Evolutionary conservation across 92 coral and sea anemone genomes (phyloP).

Genomic region (Hydrozoanthus gracilis): DNA sequence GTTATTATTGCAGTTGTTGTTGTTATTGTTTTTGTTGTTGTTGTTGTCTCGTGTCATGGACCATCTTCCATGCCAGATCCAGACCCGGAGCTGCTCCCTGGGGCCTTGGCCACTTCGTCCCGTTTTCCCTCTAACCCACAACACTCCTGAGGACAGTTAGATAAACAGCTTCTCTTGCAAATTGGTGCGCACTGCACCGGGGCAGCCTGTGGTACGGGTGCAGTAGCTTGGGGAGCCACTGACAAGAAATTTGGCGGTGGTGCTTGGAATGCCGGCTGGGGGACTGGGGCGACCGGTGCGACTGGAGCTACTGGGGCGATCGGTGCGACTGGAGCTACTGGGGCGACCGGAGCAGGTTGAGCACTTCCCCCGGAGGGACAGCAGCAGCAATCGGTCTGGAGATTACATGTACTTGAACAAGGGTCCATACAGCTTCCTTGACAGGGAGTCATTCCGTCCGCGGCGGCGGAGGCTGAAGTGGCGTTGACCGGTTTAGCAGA

Average conservation of each 20-base stretch:
- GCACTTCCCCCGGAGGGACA: conserved; percentile 68
- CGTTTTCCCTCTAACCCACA: conserved; percentile 80
- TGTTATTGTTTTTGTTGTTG: background rate
- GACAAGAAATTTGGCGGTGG: conserved; percentile 45
- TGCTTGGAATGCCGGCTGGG: background rate
- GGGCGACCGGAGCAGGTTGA: conserved; percentile 37
- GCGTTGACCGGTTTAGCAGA: conserved; percentile 55
- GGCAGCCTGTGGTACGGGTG: conserved; percentile 44
- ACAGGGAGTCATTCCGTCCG: conserved; percentile 70
- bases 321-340: conserved; percentile 1
- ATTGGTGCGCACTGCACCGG: conserved; percentile 67
- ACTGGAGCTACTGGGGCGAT: conserved; percentile 10
- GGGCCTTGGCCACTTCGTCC: conserved; percentile 50
- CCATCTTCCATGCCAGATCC: conserved; percentile 38
- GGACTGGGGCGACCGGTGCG: background rate
- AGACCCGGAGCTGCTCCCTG: conserved; percentile 49
- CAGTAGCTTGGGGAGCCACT: conserved; percentile 21
- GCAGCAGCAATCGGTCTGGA: conserved; percentile 84
- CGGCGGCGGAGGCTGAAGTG: conserved; percentile 19
- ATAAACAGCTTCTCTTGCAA: conserved; percentile 76
- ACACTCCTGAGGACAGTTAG: conserved; percentile 83
- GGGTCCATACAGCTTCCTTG: conserved; percentile 83
- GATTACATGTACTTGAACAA: conserved; percentile 66
- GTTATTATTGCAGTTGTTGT: background rate
- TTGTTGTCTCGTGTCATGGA: background rate